Conservation (phyloP, 2,797 vertebrate genomes). For the Phrynocephalus vlangalii region DNA sequence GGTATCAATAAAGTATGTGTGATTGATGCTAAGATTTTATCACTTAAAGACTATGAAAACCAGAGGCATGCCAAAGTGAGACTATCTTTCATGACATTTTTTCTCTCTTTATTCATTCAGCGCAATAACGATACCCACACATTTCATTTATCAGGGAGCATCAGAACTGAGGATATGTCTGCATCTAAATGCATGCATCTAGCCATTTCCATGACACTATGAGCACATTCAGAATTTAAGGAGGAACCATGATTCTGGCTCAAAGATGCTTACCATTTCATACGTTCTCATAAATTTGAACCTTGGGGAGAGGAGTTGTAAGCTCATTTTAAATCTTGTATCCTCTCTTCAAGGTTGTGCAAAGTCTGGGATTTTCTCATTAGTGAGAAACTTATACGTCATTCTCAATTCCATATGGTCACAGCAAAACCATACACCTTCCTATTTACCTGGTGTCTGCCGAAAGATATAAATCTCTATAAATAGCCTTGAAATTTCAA, state of each 20-base stretch:
- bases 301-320: neutral
- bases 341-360: neutral
- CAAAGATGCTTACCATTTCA: neutral
- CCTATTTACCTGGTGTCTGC: neutral
- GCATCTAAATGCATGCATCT: slow-evolving; percentile 6
- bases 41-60: slow-evolving; percentile 48
- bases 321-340: neutral
- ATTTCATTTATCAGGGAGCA: slow-evolving; percentile 3
- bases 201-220: neutral
- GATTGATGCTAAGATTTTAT: slow-evolving; percentile 70
- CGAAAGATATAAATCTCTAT: neutral
- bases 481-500: neutral
- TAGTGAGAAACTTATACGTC: neutral
- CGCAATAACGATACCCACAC: neutral
- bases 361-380: neutral
- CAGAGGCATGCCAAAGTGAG: slow-evolving; percentile 44
- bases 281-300: neutral
- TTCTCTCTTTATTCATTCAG: slow-evolving; percentile 8
- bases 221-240: neutral
- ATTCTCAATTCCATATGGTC: neutral
- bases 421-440: neutral
- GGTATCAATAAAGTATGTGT: slow-evolving; percentile 68
- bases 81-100: slow-evolving; percentile 41
- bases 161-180: neutral
- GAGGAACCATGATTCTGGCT: neutral